Evolutionary conservation across 2,113 vertebrate genomes (phyloP), one percentile per base, ranked within the genome.

Genomic region (Anhinga anhinga): DNA sequence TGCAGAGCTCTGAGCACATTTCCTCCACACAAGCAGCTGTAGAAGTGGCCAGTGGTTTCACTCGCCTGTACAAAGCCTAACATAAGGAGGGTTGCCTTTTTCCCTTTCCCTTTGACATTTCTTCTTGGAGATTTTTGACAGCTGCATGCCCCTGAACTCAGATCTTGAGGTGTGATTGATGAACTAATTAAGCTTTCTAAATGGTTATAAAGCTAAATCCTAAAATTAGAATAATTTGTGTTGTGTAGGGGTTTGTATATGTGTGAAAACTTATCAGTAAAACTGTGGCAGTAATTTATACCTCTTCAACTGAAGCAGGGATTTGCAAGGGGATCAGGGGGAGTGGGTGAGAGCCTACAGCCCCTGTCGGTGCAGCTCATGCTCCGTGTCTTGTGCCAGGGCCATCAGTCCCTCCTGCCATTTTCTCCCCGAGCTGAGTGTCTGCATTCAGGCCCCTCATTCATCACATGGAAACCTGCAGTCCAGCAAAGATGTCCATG

Each of bases 401-500:
- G 44, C 40, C 49, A 20, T 47, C 3, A 0, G 32, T 11, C 6
- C 23, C 34, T 61, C 40, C 82, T 47, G 45, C 20, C 34, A 12
- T 36, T 62, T 88, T 52, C 50, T 80, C 45, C 23, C 27, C 5
- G 14, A 52, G 0, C 13, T 12, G 26, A 32, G 19, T 10, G 14
- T 49, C 26, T 61, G 47, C 3, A 2, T 26, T 82, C 53, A 50
- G 44, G 29, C 13, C n/a, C 21, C 17, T 65, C 61, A 79, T 26
- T 45, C 7, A 55, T 59, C n/a, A 11, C 19, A 13, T 11, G 55
- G 44, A 86, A 74, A n/a, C 22, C 36, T 73, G 30, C 36, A 52
- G 30, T 38, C n/a, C 38, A 61, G 47, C 25, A 52, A 29, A 81
- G 50, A 16, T 0, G 1, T n/a, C 36, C 40, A n/a, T 0, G 0